Evolutionary conservation across 1,140 invertebrate genomes (phyloP), one percentile per base, ranked within the genome.

Genomic region (Colletes latitarsis): DNA sequence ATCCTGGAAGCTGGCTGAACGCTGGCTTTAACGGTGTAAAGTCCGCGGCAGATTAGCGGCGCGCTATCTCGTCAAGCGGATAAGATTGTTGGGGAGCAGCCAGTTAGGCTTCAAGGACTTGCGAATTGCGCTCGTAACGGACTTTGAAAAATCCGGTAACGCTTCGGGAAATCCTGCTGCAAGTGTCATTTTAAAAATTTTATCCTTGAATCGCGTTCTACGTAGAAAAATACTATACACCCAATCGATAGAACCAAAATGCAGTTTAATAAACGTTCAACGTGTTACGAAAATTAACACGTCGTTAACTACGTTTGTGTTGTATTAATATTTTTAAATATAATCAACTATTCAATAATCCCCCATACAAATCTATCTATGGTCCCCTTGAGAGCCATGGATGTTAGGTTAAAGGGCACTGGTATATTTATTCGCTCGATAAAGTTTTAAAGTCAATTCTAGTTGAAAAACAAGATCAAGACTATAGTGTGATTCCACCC

Each of bases 11-110:
- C 77, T 77, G 83, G 53, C 43, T 63, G 82, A 75, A 66, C 66
- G 62, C 72, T 30, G 69, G 81, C 68, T 78, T 82, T 69, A 86
- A 64, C 79, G 52, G 89, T 86, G 72, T 90, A 90, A 90, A 90
- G 89, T 90, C 88, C 86, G 77, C 74, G 73, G 79, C 72, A 90
- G 89, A 90, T 90, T 90, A 89, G 85, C 83, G 77, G 58, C 57
- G 69, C 82, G 88, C 83, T 90, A 89, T 90, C 89, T 87, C 88
- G 80, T 63, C 82, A 68, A 86, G 62, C 77, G 89, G 89, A 90
- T 90, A 90, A 90, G 89, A 90, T 90, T 88, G 88, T 39, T 82
- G 67, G 73, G 69, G 87, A 82, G 77, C 60, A 81, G 85, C 64
- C 58, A 63, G 74, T 82, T 70, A 81, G 75, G 57, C 80, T 85